These are phyloP conservation scores for Syrista parreyssii DNA, from an alignment of 2,888 invertebrate species.

Conservation along the genomic window DNA sequence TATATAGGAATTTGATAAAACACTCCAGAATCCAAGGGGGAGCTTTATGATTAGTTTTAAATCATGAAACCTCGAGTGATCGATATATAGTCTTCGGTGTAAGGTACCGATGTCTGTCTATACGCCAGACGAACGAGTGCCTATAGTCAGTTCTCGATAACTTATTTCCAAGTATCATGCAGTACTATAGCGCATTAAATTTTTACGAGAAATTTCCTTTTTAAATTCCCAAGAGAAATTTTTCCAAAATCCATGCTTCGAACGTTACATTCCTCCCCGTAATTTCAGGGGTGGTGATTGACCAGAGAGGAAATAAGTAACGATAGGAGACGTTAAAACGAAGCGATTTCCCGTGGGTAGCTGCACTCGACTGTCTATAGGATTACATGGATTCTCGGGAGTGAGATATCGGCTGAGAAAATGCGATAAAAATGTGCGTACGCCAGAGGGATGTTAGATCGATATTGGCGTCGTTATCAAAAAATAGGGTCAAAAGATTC, in stretches of 20 bases:
- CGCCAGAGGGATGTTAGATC: conserved; percentile 15
- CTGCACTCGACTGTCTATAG: not conserved
- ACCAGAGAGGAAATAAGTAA: not conserved
- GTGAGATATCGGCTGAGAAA: not conserved
- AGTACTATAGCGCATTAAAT: not conserved
- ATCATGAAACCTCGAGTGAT: not conserved
- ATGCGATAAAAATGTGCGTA: not conserved
- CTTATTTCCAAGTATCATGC: not conserved
- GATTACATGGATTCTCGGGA: not conserved
- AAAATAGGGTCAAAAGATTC: conserved; percentile 24
- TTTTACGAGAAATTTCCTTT: not conserved
- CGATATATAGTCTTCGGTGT: not conserved
- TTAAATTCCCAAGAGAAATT: conserved; percentile 32
- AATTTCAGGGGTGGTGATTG: conserved; percentile 29
- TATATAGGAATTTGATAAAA: not conserved
- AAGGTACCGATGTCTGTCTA: not conserved
- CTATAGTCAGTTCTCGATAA: not conserved
- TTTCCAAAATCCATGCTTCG: conserved; percentile 31
- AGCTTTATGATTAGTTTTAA: not conserved
- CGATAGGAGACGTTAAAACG: not conserved
- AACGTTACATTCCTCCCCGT: not conserved
- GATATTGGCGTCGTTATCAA: conserved; percentile 32
- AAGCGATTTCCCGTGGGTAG: not conserved
- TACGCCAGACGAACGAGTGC: not conserved
- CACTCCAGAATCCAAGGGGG: not conserved